Evolutionary conservation across 2,888 invertebrate species (phyloP), one percentile per base, ranked within the genome.

Genomic region (Folsomia manolachei): DNA sequence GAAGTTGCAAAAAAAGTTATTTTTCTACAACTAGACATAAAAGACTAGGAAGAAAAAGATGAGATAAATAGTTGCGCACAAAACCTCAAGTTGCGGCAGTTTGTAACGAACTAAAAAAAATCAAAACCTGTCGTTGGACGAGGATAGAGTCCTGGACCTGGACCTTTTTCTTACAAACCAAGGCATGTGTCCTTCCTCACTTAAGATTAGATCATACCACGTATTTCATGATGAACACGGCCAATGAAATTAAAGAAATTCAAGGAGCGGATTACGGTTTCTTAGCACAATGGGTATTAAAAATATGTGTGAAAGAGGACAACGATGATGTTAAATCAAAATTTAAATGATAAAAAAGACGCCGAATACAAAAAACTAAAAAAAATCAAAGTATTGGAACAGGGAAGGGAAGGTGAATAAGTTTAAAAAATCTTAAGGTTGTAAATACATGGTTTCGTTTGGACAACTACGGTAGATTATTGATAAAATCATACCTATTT

Each of bases 201-300:
- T 56, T 56, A 14, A 56, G 4, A 9, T 51, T 51, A 51, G 18
- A 11, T 51, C 9, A 51, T 18, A 51, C 51, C 9, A 51, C 9
- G 69, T n/a, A 73, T 67, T 52, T 70, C 61, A 67, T 73, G 67
- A 63, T 70, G 73, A 26, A 73, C 73, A 39, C 69, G 26, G 25
- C 4, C 1, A 67, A 24, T n/a, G 56, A 26, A 60, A 4, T 56
- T 65, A 65, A 39, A 19, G 39, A 27, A 23, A 23, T 9, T 19
- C 66, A 66, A 66, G 9, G 18, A 14, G n/a, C n/a, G n/a, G n/a
- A n/a, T n/a, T n/a, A n/a, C n/a, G n/a, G n/a, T n/a, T n/a, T n/a
- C n/a, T n/a, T n/a, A n/a, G n/a, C n/a, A n/a, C n/a, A n/a, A n/a
- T n/a, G n/a, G n/a, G n/a, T n/a, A n/a, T n/a, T n/a, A n/a, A n/a